Base-by-base conservation (phyloP, 2,888 invertebrate genomes). In the Furcula furcula region DNA sequence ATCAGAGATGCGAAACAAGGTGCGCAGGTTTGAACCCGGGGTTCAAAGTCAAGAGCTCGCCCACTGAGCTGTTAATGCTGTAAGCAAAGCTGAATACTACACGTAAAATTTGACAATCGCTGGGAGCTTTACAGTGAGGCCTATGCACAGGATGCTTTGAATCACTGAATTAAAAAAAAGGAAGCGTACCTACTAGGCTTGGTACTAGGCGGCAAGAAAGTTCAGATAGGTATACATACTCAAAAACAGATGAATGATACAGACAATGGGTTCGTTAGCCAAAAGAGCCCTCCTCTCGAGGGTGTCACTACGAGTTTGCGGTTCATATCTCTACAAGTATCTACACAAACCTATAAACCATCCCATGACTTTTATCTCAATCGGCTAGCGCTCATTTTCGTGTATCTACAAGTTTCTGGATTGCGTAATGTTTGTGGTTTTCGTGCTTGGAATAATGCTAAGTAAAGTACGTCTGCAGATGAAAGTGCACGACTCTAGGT, bases 181-280 rank as follows among this genome's bases (percentile, higher is more conserved):
- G n/a, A n/a, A n/a, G n/a, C n/a, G n/a, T 21, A 14, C 3, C 0
- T 7, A 31, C 26, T 16, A 15, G 34, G 11, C 2, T 29, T 43
- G 34, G 41, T 47, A 47, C 47, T 25, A 56, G 41, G 48, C 18
- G 11, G 21, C 4, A 42, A 53, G 36, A 52, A 47, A 29, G n/a
- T 31, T 42, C 27, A 31, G 34, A 31, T 30, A 45, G 46, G 36
- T 55, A 50, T n/a, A n/a, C n/a, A n/a, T n/a, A n/a, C 46, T 49
- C 46, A 46, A 58, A 40, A 49, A 49, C 46, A 52, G 50, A 51
- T 48, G 49, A 29, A 49, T 42, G 32, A 39, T 33, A 31, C 60
- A 73, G 70, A 85, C 85, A 85, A 84, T 80, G 82, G 67, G 75
- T 84, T 85, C 84, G 80, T 85, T 84, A 84, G 77, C 51, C 58